phyloP scores from a whole-genome alignment of 2,113 vertebrate species.

The Sylvilagus bachmani region DNA sequence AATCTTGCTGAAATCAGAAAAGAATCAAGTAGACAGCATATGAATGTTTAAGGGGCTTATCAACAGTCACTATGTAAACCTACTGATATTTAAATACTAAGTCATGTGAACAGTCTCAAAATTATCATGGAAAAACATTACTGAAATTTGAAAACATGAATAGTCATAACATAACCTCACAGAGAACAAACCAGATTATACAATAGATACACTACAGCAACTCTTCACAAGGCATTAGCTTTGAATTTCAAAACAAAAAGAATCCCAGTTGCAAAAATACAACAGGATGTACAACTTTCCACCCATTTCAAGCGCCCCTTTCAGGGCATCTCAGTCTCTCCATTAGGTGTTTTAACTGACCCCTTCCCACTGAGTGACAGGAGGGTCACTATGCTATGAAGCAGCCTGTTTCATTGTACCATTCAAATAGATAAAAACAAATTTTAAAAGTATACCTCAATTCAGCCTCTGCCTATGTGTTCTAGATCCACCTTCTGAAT shows the following conservation, averaged over 20 bases:
- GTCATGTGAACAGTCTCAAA: not conserved
- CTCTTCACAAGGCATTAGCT: not conserved
- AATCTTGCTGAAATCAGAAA: not conserved
- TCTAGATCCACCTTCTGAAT: not conserved
- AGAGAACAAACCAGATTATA: not conserved
- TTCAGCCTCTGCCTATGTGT: not conserved
- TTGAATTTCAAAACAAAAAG: not conserved
- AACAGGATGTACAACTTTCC: not conserved
- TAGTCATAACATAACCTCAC: not conserved
- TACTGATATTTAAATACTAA: not conserved
- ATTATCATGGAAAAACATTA: not conserved
- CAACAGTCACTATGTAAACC: not conserved
- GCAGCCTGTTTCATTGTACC: not conserved
- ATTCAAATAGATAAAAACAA: not conserved
- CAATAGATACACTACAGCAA: not conserved
- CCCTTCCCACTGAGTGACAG: not conserved
- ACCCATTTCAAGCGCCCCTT: not conserved
- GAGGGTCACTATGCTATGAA: not conserved
- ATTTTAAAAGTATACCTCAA: not conserved
- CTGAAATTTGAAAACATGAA: constrained; percentile 44
- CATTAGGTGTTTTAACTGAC: too few species aligned
- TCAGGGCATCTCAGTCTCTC: not conserved
- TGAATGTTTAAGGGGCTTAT: not conserved
- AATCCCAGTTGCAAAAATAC: not conserved
- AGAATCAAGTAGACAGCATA: not conserved